phyloP scores from a whole-genome alignment of 2,797 vertebrate species.

The Poeciliopsis turneri region DNA sequence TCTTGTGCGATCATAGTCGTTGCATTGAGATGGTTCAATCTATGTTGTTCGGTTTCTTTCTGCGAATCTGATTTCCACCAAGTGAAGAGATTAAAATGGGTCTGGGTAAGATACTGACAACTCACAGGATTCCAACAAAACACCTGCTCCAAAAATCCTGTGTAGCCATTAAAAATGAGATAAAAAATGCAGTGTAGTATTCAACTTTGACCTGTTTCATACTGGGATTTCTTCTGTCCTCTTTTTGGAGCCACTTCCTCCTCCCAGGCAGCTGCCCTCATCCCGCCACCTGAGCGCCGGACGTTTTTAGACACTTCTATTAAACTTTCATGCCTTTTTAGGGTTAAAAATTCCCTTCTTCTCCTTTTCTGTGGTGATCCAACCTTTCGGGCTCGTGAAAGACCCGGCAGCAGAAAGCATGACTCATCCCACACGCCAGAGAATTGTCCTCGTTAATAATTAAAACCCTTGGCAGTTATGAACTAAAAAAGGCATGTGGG shows the following conservation, averaged over 20 bases:
- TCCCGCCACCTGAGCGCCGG: constrained; percentile 13
- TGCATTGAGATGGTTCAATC: background rate
- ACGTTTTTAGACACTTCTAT: constrained; percentile 45
- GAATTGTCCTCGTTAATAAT: constrained; percentile 76
- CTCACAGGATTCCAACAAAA: background rate
- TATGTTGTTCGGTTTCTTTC: background rate
- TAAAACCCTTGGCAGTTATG: constrained; percentile 69
- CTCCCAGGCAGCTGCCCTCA: background rate
- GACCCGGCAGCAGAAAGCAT: constrained; percentile 67
- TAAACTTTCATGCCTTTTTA: constrained; percentile 64
- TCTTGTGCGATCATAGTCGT: background rate
- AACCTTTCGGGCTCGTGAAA: constrained; percentile 64
- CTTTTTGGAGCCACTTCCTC: background rate
- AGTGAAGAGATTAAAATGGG: background rate
- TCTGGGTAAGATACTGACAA: background rate
- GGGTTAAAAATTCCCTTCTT: constrained; percentile 57
- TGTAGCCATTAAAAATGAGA: background rate
- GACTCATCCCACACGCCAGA: constrained; percentile 69
- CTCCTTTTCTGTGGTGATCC: constrained; percentile 54
- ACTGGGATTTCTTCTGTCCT: background rate
- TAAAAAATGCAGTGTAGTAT: background rate
- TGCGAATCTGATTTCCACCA: background rate
- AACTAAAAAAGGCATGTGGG: constrained; percentile 65
- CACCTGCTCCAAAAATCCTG: background rate
- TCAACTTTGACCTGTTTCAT: background rate